Base-by-base conservation (phyloP, 2,888 invertebrate genomes). In the Nebria brevicollis region DNA sequence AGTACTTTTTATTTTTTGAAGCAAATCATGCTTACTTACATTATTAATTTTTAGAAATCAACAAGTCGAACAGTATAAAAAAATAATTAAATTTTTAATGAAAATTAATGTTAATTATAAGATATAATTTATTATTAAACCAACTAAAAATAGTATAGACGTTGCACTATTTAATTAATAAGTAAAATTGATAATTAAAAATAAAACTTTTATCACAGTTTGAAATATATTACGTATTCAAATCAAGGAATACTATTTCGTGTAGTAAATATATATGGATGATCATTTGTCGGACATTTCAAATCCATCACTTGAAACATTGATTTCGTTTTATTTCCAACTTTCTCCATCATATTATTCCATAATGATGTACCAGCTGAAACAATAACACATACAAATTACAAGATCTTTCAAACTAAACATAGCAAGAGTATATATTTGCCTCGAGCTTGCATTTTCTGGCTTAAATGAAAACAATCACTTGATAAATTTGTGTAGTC, bases 391-490 rank as follows among this genome's bases (percentile, higher is more conserved):
- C 8, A 11, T 13, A 54, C 13, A 54, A 54, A 6, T 2, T 54
- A 54, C 54, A 20, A 20, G 20, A 20, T 54, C 11, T 11, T 11
- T 11, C 54, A 54, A 54, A 54, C 8, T 0, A 8, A 54, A 54
- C 13, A 54, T 54, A 54, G 54, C 13, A 11, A 7, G 7, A 54
- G 2, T 54, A 54, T 11, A 13, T 54, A 5, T 25, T 41, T 87
- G 92, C 93, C 89, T 87, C 87, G 86, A 1, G 93, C 92, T 83
- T 93, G 91, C 15, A 90, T 89, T 84, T 91, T 92, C 85, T 93
- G 93, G 83, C 92, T 93, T 6, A 92, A 87, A 85, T 94, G 93
- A 84, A 93, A 93, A 86, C 93, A 93, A 85, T 94, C 94, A 65
- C 87, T 86, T 0, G 93, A 91, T 74, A 93, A 86, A 86, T 89